phyloP scores from a whole-genome alignment of 2,797 vertebrate genomes.

The Gallinago solitaria region DNA sequence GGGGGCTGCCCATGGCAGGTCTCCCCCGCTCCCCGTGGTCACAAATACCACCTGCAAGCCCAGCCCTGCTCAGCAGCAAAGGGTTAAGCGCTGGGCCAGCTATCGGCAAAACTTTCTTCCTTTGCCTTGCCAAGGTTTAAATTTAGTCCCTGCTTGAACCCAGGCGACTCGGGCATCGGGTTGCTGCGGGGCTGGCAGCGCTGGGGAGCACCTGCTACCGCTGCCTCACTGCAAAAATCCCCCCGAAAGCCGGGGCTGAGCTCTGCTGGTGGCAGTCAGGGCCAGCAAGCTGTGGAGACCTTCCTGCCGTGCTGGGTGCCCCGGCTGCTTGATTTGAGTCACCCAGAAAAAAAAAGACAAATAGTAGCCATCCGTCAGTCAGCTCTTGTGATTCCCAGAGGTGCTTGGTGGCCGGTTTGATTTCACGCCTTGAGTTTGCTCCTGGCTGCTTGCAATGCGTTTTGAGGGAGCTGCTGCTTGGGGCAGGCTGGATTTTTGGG shows the following conservation, averaged over 20 bases:
- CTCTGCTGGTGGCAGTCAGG: background rate
- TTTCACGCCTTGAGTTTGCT: background rate
- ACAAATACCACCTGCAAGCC: background rate
- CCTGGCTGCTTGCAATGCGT: background rate
- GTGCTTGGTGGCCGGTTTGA: background rate
- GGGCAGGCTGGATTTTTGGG: background rate
- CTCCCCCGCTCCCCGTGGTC: rapidly evolving
- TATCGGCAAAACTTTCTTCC: background rate
- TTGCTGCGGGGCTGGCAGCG: conserved; percentile 80
- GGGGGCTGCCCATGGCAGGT: rapidly evolving
- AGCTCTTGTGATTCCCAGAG: background rate
- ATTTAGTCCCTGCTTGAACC: conserved; percentile 85
- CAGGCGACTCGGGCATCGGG: conserved; percentile 82
- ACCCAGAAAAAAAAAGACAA: background rate
- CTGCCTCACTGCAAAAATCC: conserved; percentile 42
- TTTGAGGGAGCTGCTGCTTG: background rate
- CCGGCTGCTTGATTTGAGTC: background rate
- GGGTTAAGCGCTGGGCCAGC: conserved; percentile 28
- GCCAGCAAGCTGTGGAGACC: background rate
- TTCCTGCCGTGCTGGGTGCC: rapidly evolving
- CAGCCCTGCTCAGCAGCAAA: background rate
- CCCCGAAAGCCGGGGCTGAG: background rate
- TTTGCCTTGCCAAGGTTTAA: conserved; percentile 77
- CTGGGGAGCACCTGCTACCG: conserved; percentile 85
- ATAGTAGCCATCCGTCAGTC: rapidly evolving